Conservation (phyloP, 2,797 vertebrate genomes). For the Lepilemur ruficaudatus region DNA sequence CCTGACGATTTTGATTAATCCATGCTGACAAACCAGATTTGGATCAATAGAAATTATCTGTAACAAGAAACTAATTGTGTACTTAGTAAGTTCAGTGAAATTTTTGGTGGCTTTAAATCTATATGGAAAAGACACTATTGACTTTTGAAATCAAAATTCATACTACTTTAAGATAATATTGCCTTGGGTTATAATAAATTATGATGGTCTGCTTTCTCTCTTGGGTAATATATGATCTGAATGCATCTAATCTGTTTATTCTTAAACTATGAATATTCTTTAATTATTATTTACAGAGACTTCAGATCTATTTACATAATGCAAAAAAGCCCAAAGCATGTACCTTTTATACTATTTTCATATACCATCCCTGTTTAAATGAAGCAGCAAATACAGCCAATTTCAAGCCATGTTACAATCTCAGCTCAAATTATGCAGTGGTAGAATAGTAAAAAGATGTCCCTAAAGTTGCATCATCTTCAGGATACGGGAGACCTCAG, state of each 20-base stretch:
- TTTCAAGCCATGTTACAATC: slow-evolving; percentile 69
- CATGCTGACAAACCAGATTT: slow-evolving; percentile 82
- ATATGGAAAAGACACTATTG: slow-evolving; percentile 59
- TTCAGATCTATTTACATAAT: slow-evolving; percentile 56
- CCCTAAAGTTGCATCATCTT: slow-evolving; percentile 67
- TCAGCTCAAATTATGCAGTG: slow-evolving; percentile 66
- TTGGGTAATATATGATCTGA: slow-evolving; percentile 18
- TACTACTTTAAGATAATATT: slow-evolving; percentile 47
- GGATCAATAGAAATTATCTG: slow-evolving; percentile 87
- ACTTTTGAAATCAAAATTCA: slow-evolving; percentile 68
- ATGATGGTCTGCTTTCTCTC: neutral
- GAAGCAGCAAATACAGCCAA: slow-evolving; percentile 74
- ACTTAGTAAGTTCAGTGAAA: slow-evolving; percentile 80
- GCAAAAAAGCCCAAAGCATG: slow-evolving; percentile 49
- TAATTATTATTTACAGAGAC: slow-evolving; percentile 54
- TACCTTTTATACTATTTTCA: slow-evolving; percentile 54
- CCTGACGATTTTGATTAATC: slow-evolving; percentile 83
- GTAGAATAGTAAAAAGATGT: slow-evolving; percentile 62
- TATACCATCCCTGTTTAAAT: slow-evolving; percentile 72
- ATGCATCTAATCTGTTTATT: slow-evolving; percentile 59
- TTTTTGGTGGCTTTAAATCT: slow-evolving; percentile 72
- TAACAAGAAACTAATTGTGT: slow-evolving; percentile 86
- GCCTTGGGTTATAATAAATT: slow-evolving; percentile 62
- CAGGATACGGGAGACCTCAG: slow-evolving; percentile 34
- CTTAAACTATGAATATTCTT: slow-evolving; percentile 35